These are phyloP conservation scores for Spermophilus dauricus DNA, from an alignment of 2,113 vertebrate species.

Conservation along the genomic window DNA sequence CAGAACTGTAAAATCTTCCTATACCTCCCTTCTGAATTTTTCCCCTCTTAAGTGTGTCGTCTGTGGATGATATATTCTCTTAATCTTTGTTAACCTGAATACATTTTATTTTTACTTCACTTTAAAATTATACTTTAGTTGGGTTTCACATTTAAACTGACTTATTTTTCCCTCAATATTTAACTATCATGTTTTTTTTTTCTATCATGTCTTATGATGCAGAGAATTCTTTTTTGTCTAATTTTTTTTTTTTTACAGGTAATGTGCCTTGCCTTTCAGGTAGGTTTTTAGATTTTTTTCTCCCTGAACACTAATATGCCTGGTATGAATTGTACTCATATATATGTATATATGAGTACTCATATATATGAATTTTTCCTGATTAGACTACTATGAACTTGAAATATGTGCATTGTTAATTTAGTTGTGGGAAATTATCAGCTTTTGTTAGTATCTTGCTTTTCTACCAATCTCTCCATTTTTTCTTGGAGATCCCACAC, in stretches of 20 bases:
- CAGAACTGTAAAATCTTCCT: neutral
- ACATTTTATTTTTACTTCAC: neutral
- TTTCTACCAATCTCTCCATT: neutral
- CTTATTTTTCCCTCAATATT: constrained; percentile 7
- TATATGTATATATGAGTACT: neutral
- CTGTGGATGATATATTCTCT: neutral
- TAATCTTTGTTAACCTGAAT: neutral
- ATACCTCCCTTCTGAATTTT: neutral
- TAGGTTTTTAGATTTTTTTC: neutral
- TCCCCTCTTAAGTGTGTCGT: neutral
- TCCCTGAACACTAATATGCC: neutral
- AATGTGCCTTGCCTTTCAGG: neutral
- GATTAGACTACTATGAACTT: neutral
- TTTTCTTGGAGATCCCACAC: neutral
- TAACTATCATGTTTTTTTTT: neutral
- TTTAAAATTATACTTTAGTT: constrained; percentile 3
- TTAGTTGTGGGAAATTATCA: neutral
- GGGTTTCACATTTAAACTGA: neutral
- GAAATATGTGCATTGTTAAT: neutral
- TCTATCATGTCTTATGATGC: neutral
- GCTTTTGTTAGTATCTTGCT: neutral
- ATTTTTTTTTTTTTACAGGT: neutral
- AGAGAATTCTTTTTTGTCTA: neutral
- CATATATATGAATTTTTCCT: neutral
- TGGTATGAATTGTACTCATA: neutral